Evolutionary conservation across 2,797 vertebrate species (phyloP), one percentile per base, ranked within the genome.

Genomic region (Columba guinea): DNA sequence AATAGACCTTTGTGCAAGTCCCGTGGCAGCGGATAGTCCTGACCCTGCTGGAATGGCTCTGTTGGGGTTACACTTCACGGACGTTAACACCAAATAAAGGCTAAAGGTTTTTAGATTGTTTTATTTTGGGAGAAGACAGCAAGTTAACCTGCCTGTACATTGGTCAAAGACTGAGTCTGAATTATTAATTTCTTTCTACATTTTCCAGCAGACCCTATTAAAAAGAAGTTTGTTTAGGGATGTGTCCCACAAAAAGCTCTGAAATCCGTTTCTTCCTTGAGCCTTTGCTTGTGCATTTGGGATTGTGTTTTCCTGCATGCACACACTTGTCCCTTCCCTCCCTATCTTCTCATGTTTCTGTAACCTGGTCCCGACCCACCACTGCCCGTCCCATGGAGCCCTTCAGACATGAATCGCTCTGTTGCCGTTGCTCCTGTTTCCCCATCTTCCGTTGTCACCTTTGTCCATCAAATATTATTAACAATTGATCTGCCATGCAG

Each of bases 161-260:
- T 71, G 49, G 78, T 85, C 44, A 62, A 65, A 78, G 56, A 30
- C 59, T 75, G 49, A 73, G 83, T 44, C 37, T 4, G 2, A 55
- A 73, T 24, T 39, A 44, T 37, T 17, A 12, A 10, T 46, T 84
- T 80, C 65, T 81, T 1, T 23, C 30, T 34, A 6, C 13, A 0
- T 76, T 92, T 86, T 92, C 53, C 32, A 73, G 37, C 51, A 86
- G 73, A 89, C 28, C 22, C 56, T 51, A 35, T 87, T 90, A 92
- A 76, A 67, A 44, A 49, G 10, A 67, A 53, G 9, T 37, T 59
- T 80, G 35, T 93, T 80, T 46, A 83, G 35, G 41, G 22, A 12
- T 14, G 71, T 81, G 49, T 81, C 60, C 30, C 27, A 34, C 28
- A 71, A 48, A 86, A 59, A 75, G 18, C 62, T 69, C 69, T 86